These are phyloP conservation scores for Eupsilia transversa DNA, from an alignment of 2,888 invertebrate genomes.

Conservation along the genomic window DNA sequence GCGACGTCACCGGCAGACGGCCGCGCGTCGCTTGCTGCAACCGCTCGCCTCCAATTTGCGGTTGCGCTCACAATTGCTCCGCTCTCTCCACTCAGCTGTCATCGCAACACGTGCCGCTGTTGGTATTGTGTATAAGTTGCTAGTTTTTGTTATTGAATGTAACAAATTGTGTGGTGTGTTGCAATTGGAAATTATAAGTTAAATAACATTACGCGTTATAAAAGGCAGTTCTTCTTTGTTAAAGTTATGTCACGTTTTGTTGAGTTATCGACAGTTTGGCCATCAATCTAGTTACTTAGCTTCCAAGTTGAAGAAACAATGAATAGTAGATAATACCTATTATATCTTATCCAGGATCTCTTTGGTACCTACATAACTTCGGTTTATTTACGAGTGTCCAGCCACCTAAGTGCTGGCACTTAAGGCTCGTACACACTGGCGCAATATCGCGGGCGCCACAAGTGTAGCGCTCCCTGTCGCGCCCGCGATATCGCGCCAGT, in stretches of 20 bases:
- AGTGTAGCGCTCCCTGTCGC: too few species aligned
- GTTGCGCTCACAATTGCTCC: constrained; percentile 62
- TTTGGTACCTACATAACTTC: neutral
- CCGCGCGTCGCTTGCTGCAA: constrained; percentile 26
- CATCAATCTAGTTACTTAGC: neutral
- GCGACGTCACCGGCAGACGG: constrained; percentile 53
- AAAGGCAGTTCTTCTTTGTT: neutral
- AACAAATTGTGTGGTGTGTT: constrained; percentile 21
- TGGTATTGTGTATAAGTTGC: constrained; percentile 40
- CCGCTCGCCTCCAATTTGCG: constrained; percentile 67
- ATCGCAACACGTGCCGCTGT: constrained; percentile 51
- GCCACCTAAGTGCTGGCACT: neutral
- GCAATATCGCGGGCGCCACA: too few species aligned
- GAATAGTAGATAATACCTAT: too few species aligned
- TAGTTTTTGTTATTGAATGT: constrained; percentile 49
- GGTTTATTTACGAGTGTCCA: neutral
- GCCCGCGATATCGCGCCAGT: too few species aligned
- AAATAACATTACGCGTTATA: constrained; percentile 7
- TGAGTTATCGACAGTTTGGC: neutral
- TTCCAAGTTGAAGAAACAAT: neutral
- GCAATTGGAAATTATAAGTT: constrained; percentile 18
- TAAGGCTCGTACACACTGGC: too few species aligned
- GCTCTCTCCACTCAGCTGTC: constrained; percentile 60
- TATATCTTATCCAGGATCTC: neutral
- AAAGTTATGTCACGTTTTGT: neutral